A percentile compares a stretch with the other conserved stretches of the same genome.
These are phyloP conservation scores for Heliconius erato DNA, from an alignment of 2,888 invertebrate genomes.

Conservation along the genomic window DNA sequence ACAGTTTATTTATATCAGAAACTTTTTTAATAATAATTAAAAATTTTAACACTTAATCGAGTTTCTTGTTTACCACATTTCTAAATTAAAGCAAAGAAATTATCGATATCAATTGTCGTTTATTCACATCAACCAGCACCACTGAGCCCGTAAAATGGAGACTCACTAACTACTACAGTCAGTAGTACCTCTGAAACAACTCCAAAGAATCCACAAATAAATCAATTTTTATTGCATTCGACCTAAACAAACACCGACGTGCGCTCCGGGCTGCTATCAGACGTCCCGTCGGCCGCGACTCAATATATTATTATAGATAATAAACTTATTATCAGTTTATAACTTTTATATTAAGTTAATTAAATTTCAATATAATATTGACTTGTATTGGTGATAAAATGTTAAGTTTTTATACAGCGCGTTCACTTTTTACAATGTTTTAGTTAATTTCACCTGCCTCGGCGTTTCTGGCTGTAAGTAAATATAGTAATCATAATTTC, in stretches of 20 bases:
- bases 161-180: neutral
- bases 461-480: neutral
- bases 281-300: neutral
- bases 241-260: conserved; percentile 23
- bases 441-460: neutral
- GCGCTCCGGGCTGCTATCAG: conserved; percentile 4
- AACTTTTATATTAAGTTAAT: conserved; percentile 24
- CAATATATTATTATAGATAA: conserved; percentile 35
- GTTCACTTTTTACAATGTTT: neutral
- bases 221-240: conserved; percentile 28
- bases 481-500: too few relatives aligned
- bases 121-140: neutral
- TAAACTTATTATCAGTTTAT: conserved; percentile 16
- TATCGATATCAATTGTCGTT: too few relatives aligned
- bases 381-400: neutral
- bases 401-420: neutral
- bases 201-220: conserved; percentile 22
- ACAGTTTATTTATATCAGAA: too few relatives aligned
- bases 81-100: too few relatives aligned
- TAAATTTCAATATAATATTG: conserved; percentile 19
- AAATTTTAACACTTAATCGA: too few relatives aligned
- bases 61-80: too few relatives aligned
- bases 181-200: neutral
- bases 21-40: too few relatives aligned
- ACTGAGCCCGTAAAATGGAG: neutral